A percentile compares a stretch with the other conserved stretches of the same genome.
phyloP scores from a whole-genome alignment of 1,140 invertebrate species.

The Macrostomum lignano region DNA sequence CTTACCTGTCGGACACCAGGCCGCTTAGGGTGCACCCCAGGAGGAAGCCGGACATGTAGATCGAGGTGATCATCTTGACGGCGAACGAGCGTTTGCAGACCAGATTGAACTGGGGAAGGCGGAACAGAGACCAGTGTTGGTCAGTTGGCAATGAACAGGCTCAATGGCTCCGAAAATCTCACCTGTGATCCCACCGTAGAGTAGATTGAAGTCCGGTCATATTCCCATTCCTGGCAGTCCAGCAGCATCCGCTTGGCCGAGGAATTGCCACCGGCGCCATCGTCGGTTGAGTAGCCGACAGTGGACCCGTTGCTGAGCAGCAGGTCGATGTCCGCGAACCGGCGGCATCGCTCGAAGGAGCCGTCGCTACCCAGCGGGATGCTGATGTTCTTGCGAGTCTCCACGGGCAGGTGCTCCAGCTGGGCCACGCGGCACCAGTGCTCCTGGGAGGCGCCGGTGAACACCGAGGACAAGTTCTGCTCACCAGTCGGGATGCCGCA shows the following conservation, averaged over 20 bases:
- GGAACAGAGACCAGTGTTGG: too few relatives aligned
- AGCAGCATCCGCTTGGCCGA: too few relatives aligned
- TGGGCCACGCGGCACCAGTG: slow-evolving; percentile 2
- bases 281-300: slow-evolving; percentile 1
- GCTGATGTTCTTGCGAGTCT: background rate
- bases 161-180: background rate
- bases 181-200: slow-evolving; percentile 6
- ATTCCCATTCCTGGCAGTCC: slow-evolving; percentile 3
- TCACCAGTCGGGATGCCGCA: slow-evolving; percentile 1
- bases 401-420: background rate
- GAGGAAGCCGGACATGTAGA: slow-evolving; percentile 4
- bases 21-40: background rate
- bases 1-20: slow-evolving; percentile 4
- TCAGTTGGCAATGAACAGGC: background rate
- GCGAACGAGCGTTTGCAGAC: slow-evolving; percentile 3
- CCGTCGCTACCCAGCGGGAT: slow-evolving; percentile 3
- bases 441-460: background rate
- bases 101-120: slow-evolving; percentile 4
- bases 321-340: background rate
- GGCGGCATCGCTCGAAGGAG: background rate
- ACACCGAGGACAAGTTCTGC: too few relatives aligned
- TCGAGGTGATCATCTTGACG: background rate
- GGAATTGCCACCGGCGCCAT: background rate
- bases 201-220: slow-evolving; percentile 5
- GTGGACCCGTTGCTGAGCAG: slow-evolving; percentile 1